Base-by-base conservation (phyloP, 2,797 vertebrate species). In the Aulostomus chinensis region DNA sequence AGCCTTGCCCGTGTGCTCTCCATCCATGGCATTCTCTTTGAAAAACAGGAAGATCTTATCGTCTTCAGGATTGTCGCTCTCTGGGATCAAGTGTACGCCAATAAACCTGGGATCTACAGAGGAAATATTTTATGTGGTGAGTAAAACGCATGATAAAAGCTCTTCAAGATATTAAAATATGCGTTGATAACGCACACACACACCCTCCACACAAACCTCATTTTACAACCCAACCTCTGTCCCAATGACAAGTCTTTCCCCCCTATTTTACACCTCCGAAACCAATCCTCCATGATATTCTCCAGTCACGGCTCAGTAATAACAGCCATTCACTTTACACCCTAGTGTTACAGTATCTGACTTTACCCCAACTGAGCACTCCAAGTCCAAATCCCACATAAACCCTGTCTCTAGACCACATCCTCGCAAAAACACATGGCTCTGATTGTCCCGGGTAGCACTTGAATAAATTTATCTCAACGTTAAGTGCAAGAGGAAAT, bases 11-110 rank as follows among this genome's bases (percentile, higher is more conserved):
- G 92, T 92, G 86, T 98, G 94, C 60, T 99, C 96, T 25, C 97
- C 97, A 34, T 99, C 97, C 80, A 99, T 97, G 13, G 97, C 97
- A 17, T 94, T 99, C 90, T 99, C 97, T 52, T 96, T 94, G 84
- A 99, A 99, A 88, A 99, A 99, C 76, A 98, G 93, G 83, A 98
- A 99, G 59, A 99, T 92, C 91, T 99, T 99, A 78, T 99, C 96
- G 47, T 99, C 97, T 78, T 99, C 97, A 5, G 94, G 94, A 64
- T 99, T 98, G 86, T 99, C 96, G 0, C 95, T 99, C 72, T 99
- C 96, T 4, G 96, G 95, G 66, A 99, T 95, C 79, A 97, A 84
- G 77, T 95, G 90, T 4, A 94, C 93, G 26, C 93, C 83, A 18
- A 99, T 64, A 57, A 99, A 99, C 67, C 94, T 91, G 17, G 97